Base-by-base conservation (phyloP, 2,113 vertebrate genomes). In the Porphyrio hochstetteri region DNA sequence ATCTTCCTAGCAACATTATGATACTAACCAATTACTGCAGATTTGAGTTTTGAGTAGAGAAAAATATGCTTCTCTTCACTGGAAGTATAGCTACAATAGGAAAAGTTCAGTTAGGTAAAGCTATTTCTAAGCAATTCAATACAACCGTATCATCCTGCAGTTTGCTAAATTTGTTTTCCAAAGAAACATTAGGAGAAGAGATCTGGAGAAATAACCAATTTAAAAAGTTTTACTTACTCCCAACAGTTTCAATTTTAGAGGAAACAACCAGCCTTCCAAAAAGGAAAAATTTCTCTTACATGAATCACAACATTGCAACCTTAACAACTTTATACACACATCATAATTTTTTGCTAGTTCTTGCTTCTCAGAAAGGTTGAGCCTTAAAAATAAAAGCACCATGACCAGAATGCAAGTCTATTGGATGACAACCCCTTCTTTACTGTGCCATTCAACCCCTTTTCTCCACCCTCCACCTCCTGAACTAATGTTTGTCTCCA, bases 41-140 rank as follows among this genome's bases (percentile, higher is more conserved):
- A 77, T 53, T 89, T 33, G 21, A 71, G n/a, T 64, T 88, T 48
- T 77, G 29, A 44, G 61, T 23, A 71, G 21, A 80, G 31, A 79
- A 78, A 78, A 80, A 67, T 15, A 31, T 23, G 23, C 56, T 79
- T 71, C 64, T 67, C 78, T 86, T 92, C 48, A 55, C 46, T 87
- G 77, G 75, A 87, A 81, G 52, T n/a, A 72, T 55, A 74, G 74
- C 42, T 53, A 59, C 77, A 86, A 56, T 28, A 23, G 71, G 42
- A 96, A 70, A 55, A 35, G 5, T n/a, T 81, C 76, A 63, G 19
- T 79, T 82, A 86, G 35, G 56, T 80, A 81, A 63, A 97, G 85
- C 44, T 59, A 67, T 93, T 82, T 92, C 91, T 97, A 95, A 98
- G 95, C 53, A 96, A 93, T 95, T 76, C 48, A 61, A 46, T 60